phyloP scores from a whole-genome alignment of 2,113 vertebrate species.

The Kryptolebias marmoratus region DNA sequence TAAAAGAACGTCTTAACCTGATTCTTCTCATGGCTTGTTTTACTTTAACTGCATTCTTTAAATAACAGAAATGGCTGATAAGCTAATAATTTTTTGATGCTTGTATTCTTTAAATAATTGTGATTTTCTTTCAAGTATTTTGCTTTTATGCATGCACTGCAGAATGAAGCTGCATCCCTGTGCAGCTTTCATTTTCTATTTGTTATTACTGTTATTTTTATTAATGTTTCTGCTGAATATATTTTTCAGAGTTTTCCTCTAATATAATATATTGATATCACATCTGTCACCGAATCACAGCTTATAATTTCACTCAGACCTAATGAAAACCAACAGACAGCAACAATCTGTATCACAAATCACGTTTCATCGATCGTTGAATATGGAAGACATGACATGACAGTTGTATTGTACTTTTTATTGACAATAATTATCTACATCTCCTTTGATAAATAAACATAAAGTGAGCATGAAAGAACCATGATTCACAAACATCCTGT shows the following conservation, averaged over 20 bases:
- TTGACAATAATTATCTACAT: constrained; percentile 53
- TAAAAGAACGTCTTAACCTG: too few relatives aligned
- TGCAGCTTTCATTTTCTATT: too few relatives aligned
- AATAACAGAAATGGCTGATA: too few relatives aligned
- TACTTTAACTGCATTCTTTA: too few relatives aligned
- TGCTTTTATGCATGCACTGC: too few relatives aligned
- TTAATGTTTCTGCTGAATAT: background rate
- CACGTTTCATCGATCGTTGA: constrained; percentile 30
- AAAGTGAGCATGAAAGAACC: constrained; percentile 20
- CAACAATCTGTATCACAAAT: background rate
- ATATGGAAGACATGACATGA: background rate
- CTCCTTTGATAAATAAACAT: constrained; percentile 55
- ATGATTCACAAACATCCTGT: constrained; percentile 30
- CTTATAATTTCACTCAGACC: background rate
- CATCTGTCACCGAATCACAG: background rate
- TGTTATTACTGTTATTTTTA: background rate
- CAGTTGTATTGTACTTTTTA: constrained; percentile 46
- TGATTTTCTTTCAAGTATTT: too few relatives aligned
- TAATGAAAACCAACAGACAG: background rate
- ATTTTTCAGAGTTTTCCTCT: too few relatives aligned
- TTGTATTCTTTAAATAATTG: too few relatives aligned
- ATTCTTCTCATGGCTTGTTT: too few relatives aligned
- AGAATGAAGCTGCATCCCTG: too few relatives aligned
- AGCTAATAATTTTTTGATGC: too few relatives aligned
- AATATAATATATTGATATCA: background rate